Percentiles rank a stretch among this genome's conserved stretches.
Evolutionary conservation across 2,113 vertebrate species (phyloP).

Genomic region (Psettodes erumei): DNA sequence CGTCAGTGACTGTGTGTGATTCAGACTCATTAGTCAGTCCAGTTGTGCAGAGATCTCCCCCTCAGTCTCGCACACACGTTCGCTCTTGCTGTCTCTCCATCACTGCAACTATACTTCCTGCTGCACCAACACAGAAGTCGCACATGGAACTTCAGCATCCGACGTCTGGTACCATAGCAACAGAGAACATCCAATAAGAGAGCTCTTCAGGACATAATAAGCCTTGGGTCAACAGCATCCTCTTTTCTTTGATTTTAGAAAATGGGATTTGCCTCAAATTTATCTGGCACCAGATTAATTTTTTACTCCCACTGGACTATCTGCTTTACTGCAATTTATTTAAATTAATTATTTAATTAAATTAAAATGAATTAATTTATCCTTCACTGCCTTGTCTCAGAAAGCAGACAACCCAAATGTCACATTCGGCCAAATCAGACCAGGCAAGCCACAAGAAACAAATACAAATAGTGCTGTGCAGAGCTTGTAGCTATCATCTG

Average conservation of each 20-base stretch:
- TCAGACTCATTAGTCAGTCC: constrained; percentile 33
- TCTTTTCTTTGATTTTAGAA: constrained; percentile 7
- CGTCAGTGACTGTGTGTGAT: constrained; percentile 18
- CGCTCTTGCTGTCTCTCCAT: constrained; percentile 19
- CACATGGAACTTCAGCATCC: constrained; percentile 68
- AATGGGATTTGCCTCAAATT: constrained; percentile 13
- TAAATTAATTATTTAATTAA: not conserved
- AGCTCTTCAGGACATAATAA: constrained; percentile 38
- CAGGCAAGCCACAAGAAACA: not conserved
- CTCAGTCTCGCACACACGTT: constrained; percentile 2
- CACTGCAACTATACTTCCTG: constrained; percentile 45
- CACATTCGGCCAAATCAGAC: constrained; percentile 1
- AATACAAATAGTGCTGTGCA: too few relatives aligned
- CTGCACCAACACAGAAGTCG: constrained; percentile 45
- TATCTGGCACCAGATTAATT: not conserved
- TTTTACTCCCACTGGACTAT: not conserved
- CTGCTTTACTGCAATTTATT: not conserved
- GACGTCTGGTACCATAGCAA: constrained; percentile 82
- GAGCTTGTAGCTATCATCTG: not conserved
- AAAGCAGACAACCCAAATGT: constrained; percentile 3
- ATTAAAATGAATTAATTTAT: not conserved
- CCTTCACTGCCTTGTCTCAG: not conserved
- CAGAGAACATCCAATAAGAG: constrained; percentile 75
- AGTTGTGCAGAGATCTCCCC: constrained; percentile 26
- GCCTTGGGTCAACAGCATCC: constrained; percentile 58